These are phyloP conservation scores for Rafetus swinhoei DNA, from an alignment of 2,113 vertebrate species.

Conservation along the genomic window DNA sequence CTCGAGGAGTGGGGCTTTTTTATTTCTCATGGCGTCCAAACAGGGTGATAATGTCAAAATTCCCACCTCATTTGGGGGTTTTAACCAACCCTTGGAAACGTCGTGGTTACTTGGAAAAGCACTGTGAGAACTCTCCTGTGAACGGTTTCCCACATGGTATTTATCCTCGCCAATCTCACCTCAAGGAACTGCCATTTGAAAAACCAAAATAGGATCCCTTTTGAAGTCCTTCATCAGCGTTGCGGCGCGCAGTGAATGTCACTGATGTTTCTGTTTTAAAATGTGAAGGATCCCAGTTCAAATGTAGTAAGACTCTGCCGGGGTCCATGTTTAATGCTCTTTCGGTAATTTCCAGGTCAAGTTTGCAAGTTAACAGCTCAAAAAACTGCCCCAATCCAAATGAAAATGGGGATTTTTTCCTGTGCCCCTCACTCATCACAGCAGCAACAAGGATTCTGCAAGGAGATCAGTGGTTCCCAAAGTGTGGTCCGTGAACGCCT, in stretches of 20 bases:
- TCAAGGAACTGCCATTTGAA: not conserved
- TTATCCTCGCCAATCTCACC: conserved; percentile 33
- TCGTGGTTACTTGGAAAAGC: conserved; percentile 29
- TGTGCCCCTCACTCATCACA: fast-evolving
- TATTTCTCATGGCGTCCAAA: conserved; percentile 15
- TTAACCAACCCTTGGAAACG: conserved; percentile 32
- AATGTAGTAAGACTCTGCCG: not conserved
- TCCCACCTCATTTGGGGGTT: conserved; percentile 17
- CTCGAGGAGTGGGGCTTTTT: conserved; percentile 11
- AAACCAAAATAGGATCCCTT: conserved; percentile 38
- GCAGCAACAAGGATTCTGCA: not conserved
- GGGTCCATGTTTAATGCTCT: not conserved
- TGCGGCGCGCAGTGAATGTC: not conserved
- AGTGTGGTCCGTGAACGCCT: no score
- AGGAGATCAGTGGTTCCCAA: not conserved
- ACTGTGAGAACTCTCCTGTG: conserved; percentile 6
- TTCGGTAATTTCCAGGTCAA: not conserved
- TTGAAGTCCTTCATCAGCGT: conserved; percentile 1
- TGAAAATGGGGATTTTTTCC: not conserved
- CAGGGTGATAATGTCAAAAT: conserved; percentile 11
- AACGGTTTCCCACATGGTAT: conserved; percentile 20
- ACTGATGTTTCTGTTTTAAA: not conserved
- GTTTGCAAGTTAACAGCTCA: not conserved
- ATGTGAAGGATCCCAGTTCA: not conserved
- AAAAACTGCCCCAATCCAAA: not conserved